Conservation (phyloP, 2,113 vertebrate species). For the Hassar affinis region DNA sequence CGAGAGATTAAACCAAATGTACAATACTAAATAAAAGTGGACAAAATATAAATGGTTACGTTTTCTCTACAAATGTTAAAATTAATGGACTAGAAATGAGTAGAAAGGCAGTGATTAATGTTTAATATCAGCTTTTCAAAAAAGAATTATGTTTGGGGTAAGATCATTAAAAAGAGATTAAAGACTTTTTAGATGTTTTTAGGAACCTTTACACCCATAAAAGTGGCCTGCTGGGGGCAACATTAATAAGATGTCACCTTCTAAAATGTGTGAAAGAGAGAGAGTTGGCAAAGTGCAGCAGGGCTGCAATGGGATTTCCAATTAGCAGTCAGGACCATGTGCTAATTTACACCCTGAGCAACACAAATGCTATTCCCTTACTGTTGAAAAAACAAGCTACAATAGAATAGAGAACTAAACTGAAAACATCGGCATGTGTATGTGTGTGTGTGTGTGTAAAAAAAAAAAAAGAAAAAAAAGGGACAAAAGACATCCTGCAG, state of each 20-base stretch:
- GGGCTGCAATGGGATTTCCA: constrained; percentile 12
- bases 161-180: neutral
- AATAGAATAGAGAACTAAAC: neutral
- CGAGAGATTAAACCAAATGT: neutral
- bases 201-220: neutral
- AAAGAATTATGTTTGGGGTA: neutral
- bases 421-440: neutral
- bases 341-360: constrained; percentile 22
- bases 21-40: neutral
- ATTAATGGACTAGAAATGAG: neutral
- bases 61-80: neutral
- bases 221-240: neutral
- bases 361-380: constrained; percentile 16
- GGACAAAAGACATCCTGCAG: constrained; percentile 3
- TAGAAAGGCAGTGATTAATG: neutral
- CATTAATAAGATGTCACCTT: neutral
- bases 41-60: neutral
- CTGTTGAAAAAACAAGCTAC: constrained; percentile 1
- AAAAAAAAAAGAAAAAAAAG: neutral
- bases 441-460: neutral
- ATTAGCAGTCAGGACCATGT: constrained; percentile 21
- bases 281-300: neutral
- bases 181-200: neutral
- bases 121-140: neutral
- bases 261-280: neutral